Base-by-base conservation (phyloP, 2,113 vertebrate genomes). In the Grantiella picta region DNA sequence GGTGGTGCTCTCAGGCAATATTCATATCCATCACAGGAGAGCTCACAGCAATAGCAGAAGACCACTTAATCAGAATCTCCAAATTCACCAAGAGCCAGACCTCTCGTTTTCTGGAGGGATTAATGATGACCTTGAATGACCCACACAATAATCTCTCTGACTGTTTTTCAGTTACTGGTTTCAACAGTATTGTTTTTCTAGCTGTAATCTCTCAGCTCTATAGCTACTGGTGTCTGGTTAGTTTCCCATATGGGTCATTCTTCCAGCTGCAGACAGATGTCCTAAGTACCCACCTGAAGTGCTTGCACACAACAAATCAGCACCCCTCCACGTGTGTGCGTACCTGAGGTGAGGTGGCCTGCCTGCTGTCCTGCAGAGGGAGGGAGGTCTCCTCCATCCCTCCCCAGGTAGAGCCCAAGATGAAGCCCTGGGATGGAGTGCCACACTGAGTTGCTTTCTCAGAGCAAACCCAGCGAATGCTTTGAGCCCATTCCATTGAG, bases 131-230 rank as follows among this genome's bases (percentile, higher is more conserved):
- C 11, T 54, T 80, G 54, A 64, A 59, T 15, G 25, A 69, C 10
- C 8, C 36, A 33, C 35, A 72, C 15, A 17, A 47, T n/a, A 45
- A 53, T 35, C n/a, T 65, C 12, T 25, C 2, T 0, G 2, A 36
- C 24, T 68, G 1, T 40, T 72, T 81, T 40, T 69, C 49, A 38
- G 49, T 45, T 63, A n/a, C 38, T 71, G 19, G 7, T 71, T 71
- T 72, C 49, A 91, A 16, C 12, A 28, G 25, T 33, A 13, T 3
- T 86, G 28, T 59, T 89, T 61, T 59, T 44, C 38, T 21, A 22
- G 44, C 49, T 72, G 33, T 25, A 9, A 31, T 44, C 60, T 10
- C 22, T 53, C 68, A 50, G 40, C 36, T 63, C 69, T 63, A 13
- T 13, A 42, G 31, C 23, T 23, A 10, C n/a, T 49, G 31, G 12